Evolutionary conservation across 1,140 invertebrate genomes (phyloP).

Genomic region (Mercenaria mercenaria): DNA sequence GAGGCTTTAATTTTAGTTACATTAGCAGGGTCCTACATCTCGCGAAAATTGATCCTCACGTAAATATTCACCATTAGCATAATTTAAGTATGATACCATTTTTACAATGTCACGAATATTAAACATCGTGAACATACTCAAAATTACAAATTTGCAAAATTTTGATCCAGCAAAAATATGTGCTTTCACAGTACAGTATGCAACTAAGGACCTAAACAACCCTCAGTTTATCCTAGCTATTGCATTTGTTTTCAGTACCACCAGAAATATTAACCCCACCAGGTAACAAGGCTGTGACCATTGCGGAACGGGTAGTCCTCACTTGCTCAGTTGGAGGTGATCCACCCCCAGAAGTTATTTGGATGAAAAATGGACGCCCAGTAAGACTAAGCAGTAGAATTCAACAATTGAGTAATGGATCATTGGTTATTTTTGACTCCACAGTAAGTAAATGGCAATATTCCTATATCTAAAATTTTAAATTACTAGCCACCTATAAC

Average conservation of each 20-base stretch:
- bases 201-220: no score
- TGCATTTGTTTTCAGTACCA: constrained; percentile 82
- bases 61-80: no score
- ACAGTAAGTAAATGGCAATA: constrained; percentile 71
- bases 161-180: no score
- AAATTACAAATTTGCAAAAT: no score
- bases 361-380: constrained; percentile 85
- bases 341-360: constrained; percentile 84
- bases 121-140: no score
- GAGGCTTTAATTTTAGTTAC: no score
- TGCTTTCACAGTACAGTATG: no score
- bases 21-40: no score
- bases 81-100: no score
- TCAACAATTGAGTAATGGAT: constrained; percentile 83
- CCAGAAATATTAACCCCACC: constrained; percentile 81
- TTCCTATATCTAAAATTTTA: neutral
- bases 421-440: constrained; percentile 84
- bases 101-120: no score
- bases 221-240: no score
- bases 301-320: constrained; percentile 83
- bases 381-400: constrained; percentile 79
- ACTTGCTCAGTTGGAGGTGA: constrained; percentile 85
- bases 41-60: no score
- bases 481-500: neutral
- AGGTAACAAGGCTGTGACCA: constrained; percentile 79